Base-by-base conservation (phyloP, 2,113 vertebrate species). In the Podilymbus podiceps region DNA sequence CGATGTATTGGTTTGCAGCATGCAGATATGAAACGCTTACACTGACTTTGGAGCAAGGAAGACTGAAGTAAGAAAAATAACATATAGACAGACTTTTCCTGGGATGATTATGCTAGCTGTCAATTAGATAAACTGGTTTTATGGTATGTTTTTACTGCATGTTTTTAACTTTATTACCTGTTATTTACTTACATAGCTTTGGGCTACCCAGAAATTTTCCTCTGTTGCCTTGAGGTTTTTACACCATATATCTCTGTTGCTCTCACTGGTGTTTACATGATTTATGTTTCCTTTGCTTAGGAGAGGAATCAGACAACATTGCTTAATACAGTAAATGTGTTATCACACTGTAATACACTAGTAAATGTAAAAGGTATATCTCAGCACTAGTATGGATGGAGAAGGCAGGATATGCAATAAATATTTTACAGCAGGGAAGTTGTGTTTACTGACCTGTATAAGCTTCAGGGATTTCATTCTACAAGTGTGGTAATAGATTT, bases 361-460 rank as follows among this genome's bases (percentile, higher is more conserved):
- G 77, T 60, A 59, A 90, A 93, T 42, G 50, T 79, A 74, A 68
- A 90, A 93, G 15, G 52, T 80, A 3, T 64, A 83, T 92, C 91
- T 44, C 27, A 22, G 76, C 58, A 30, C 68, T 62, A 18, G 52
- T 77, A 63, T 40, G 47, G 95, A 75, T 92, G 84, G 38, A 83
- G 59, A 93, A 95, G 49, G 46, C 55, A 96, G 88, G 69, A 74
- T 90, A 88, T 47, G 55, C n/a, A 80, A 76, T 77, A 95, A 88
- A 77, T 91, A 64, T 93, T 88, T 95, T 86, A 90, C 47, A 67
- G 88, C 50, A 38, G 69, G 20, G 81, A 97, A 94, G 44, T 44
- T 85, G 60, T 96, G 74, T 94, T 97, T 94, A 88, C 64, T 92
- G 87, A 95, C 60, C 52, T 95, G 69, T 75, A 56, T 72, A 93